Conservation (phyloP, 2,888 invertebrate genomes). For the Napeogenes sylphis region DNA sequence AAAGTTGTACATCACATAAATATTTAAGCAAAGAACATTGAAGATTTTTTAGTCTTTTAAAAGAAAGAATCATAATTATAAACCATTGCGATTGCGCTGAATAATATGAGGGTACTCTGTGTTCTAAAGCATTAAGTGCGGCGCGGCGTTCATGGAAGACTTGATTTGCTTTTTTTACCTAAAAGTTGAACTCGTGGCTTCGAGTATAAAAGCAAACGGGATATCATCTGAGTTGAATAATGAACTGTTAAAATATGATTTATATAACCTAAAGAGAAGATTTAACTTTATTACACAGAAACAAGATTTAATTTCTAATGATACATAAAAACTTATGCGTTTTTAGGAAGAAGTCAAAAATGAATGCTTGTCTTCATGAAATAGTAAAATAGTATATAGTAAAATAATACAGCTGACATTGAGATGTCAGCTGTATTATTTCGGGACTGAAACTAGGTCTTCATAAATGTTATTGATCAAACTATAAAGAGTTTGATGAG, state of each 20-base stretch:
- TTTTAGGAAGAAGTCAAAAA: too few species aligned
- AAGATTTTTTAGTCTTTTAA: neutral
- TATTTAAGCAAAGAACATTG: neutral
- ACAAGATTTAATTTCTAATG: too few species aligned
- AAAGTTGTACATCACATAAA: too few species aligned
- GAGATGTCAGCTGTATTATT: too few species aligned
- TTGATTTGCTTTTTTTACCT: neutral
- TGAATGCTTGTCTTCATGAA: too few species aligned
- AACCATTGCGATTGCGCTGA: neutral
- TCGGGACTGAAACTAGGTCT: too few species aligned
- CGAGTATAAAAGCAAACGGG: neutral
- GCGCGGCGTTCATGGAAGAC: neutral
- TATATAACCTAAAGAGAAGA: neutral
- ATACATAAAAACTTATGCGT: too few species aligned
- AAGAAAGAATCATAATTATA: conserved; percentile 1
- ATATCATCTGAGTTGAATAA: conserved; percentile 4
- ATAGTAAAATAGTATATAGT: too few species aligned
- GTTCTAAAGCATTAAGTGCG: neutral
- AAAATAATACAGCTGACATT: too few species aligned
- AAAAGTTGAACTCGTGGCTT: neutral
- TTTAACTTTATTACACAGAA: neutral
- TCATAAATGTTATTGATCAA: too few species aligned
- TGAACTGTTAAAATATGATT: conserved; percentile 3
- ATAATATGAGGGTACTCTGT: conserved; percentile 1
- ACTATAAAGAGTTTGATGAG: too few species aligned